These are phyloP conservation scores for Schizaphis graminum DNA, from an alignment of 2,888 invertebrate genomes.

Conservation along the genomic window DNA sequence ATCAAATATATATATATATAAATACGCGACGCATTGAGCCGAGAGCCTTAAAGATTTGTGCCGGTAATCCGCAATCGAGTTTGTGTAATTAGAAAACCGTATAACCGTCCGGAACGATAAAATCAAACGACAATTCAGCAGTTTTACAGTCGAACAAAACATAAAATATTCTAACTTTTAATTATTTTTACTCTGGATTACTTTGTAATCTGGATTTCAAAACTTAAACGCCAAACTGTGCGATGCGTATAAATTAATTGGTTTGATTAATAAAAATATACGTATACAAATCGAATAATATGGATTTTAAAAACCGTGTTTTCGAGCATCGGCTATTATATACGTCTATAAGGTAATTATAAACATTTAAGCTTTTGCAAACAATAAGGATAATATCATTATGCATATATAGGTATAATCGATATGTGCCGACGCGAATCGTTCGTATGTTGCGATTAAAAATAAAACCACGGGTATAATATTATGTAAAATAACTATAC, in stretches of 20 bases:
- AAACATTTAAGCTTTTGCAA: background rate
- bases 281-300: background rate
- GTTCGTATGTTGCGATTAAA: background rate
- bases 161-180: background rate
- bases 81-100: background rate
- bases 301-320: background rate
- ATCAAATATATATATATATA: background rate
- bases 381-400: background rate
- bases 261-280: background rate
- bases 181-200: slow-evolving; percentile 20
- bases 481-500: no score
- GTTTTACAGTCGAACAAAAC: background rate
- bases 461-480: background rate
- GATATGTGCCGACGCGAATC: background rate
- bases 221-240: background rate
- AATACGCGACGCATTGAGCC: background rate
- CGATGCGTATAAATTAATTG: background rate
- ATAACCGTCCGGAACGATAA: background rate
- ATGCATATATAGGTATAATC: background rate
- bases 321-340: no score
- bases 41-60: background rate
- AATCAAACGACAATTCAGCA: background rate
- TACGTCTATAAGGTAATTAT: background rate
- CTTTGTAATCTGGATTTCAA: background rate
- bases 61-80: background rate